Evolutionary conservation across 2,113 vertebrate genomes (phyloP).

Genomic region (Callopanchax toddi): DNA sequence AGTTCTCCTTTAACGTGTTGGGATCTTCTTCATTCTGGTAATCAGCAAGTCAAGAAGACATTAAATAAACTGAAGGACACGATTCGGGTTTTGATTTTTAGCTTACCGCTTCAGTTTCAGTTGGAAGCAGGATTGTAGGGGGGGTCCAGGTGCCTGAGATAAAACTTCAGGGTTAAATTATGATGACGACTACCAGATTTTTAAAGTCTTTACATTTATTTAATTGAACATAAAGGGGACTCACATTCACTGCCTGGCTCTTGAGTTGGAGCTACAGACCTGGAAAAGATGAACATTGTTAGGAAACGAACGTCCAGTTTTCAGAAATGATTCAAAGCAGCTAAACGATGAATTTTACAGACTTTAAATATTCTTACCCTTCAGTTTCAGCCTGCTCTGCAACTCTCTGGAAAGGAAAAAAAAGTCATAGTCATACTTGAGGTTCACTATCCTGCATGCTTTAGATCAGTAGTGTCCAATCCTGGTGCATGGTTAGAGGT

Average conservation of each 20-base stretch:
- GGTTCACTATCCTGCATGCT: no score
- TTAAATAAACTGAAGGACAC: not conserved
- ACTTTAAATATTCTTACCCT: conserved; percentile 53
- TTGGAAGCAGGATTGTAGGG: conserved; percentile 42
- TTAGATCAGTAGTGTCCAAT: no score
- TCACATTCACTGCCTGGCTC: conserved; percentile 61
- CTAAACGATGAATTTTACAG: not conserved
- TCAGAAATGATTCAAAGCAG: not conserved
- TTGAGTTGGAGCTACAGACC: conserved; percentile 28
- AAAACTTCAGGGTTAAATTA: conserved; percentile 4
- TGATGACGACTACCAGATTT: not conserved
- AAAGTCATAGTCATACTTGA: not conserved
- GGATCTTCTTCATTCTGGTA: conserved; percentile 63
- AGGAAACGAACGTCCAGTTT: no score
- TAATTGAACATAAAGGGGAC: conserved; percentile 23
- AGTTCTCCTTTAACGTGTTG: conserved; percentile 73
- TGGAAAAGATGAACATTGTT: conserved; percentile 34
- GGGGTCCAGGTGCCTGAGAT: conserved; percentile 67
- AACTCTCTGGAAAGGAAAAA: conserved; percentile 61
- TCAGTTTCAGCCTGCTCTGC: conserved; percentile 50
- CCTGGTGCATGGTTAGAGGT: no score
- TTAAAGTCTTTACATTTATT: not conserved
- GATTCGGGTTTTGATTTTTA: not conserved
- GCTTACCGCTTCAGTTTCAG: conserved; percentile 38
- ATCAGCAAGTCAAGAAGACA: not conserved